Percentiles rank a stretch among this genome's conserved stretches.
These are phyloP conservation scores for Pyrrhia umbra DNA, from an alignment of 2,888 invertebrate genomes.

Conservation along the genomic window DNA sequence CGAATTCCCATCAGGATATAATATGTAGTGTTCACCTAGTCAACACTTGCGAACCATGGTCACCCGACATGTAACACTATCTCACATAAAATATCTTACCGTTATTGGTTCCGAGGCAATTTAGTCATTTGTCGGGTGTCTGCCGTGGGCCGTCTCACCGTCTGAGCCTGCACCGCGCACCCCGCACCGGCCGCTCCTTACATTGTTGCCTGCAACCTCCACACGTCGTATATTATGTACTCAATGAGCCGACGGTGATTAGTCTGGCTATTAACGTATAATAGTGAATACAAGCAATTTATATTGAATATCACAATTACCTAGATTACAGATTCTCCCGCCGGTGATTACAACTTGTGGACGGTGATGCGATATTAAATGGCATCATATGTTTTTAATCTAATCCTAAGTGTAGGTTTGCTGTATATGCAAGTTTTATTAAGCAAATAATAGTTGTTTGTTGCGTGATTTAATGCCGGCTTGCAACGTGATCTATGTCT, in stretches of 20 bases:
- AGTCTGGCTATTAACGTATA: slow-evolving; percentile 50
- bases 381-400: slow-evolving; percentile 55
- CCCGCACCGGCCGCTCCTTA: slow-evolving; percentile 49
- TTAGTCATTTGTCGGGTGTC: slow-evolving; percentile 83
- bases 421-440: slow-evolving; percentile 36
- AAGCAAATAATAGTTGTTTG: slow-evolving; percentile 24
- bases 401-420: slow-evolving; percentile 39
- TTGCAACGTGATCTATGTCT: slow-evolving; percentile 21
- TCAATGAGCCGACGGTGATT: slow-evolving; percentile 68
- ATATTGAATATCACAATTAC: slow-evolving; percentile 46
- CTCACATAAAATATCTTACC: slow-evolving; percentile 69
- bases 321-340: slow-evolving; percentile 51
- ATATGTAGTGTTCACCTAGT: background rate
- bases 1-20: background rate
- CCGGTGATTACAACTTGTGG: slow-evolving; percentile 33
- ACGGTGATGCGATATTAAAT: slow-evolving; percentile 59
- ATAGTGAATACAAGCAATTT: slow-evolving; percentile 48
- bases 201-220: slow-evolving; percentile 59
- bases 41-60: slow-evolving; percentile 39
- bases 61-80: slow-evolving; percentile 61
- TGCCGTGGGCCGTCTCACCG: slow-evolving; percentile 65
- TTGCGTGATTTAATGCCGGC: slow-evolving; percentile 20
- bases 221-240: slow-evolving; percentile 77
- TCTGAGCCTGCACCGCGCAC: slow-evolving; percentile 48
- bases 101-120: slow-evolving; percentile 79